Conservation (phyloP, 2,797 vertebrate genomes). For the Malacoraja senta region DNA sequence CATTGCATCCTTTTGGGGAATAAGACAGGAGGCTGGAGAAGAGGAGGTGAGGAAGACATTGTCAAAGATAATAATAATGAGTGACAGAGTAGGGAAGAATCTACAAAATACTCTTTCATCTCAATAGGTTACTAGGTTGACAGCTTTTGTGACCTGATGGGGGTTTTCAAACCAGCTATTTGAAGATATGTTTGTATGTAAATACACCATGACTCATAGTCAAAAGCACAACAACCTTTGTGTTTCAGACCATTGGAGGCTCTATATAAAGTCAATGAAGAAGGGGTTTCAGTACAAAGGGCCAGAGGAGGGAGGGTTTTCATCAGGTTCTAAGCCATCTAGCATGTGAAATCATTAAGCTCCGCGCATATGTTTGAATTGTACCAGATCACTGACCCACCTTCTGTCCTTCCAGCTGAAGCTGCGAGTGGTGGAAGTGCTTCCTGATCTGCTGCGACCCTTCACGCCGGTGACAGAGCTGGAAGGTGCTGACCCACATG, state of each 20-base stretch:
- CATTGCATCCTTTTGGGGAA: neutral
- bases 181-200: neutral
- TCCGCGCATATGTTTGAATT: neutral
- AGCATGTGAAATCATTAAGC: neutral
- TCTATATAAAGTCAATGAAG: neutral
- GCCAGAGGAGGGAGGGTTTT: neutral
- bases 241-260: neutral
- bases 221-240: neutral
- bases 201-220: neutral
- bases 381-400: neutral
- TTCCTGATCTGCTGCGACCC: constrained; percentile 82
- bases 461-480: constrained; percentile 75
- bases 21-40: neutral
- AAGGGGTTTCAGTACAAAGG: neutral
- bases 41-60: neutral
- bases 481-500: constrained; percentile 62
- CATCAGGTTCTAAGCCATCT: neutral
- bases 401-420: constrained; percentile 55
- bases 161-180: neutral
- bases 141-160: neutral
- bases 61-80: neutral
- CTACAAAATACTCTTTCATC: neutral
- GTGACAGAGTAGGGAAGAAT: neutral
- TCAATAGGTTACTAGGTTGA: neutral
- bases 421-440: constrained; percentile 77